Base-by-base conservation (phyloP, 2,797 vertebrate genomes). In the Amniataba percoides region DNA sequence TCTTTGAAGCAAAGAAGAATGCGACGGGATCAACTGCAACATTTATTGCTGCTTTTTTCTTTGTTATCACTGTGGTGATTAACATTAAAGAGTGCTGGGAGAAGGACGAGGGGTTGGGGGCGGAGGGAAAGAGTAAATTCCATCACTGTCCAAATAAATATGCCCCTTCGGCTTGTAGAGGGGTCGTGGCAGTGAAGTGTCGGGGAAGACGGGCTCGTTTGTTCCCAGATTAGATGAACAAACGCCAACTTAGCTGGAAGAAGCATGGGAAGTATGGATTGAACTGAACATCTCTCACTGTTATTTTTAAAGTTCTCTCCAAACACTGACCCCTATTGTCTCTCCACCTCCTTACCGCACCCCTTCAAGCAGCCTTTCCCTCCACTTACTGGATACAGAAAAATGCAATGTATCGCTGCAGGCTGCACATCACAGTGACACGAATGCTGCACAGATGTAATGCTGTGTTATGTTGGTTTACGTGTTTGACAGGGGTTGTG, bases 141-240 rank as follows among this genome's bases (percentile, higher is more conserved):
- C 43, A 83, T 55, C 63, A 58, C 60, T 71, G 64, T 83, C 71
- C 60, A 85, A 80, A 83, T 86, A 81, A 85, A 87, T 78, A 58
- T 46, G 61, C 3, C 67, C 74, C 64, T 57, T 57, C 3, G 9
- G 53, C 39, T 66, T 13, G 6, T 27, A 19, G 59, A 76, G 64
- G 64, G 71, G 63, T 59, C 3, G 23, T 39, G 25, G 63, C 74
- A 70, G 81, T 78, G 81, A 88, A 73, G 77, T 70, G 76, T 52
- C 39, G 15, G 42, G 42, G 42, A 34, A 71, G 63, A 80, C 8
- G 43, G 58, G 18, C 66, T 49, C 1, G 14, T 71, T 78, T 42
- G 36, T 64, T 74, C 21, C 61, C 68, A 75, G 60, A 27, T 40
- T 59, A 40, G 25, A 59, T 43, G 56, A 75, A 45, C 62, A 67